These are phyloP conservation scores for Aramus guarauna DNA, from an alignment of 2,113 vertebrate genomes.

Conservation along the genomic window DNA sequence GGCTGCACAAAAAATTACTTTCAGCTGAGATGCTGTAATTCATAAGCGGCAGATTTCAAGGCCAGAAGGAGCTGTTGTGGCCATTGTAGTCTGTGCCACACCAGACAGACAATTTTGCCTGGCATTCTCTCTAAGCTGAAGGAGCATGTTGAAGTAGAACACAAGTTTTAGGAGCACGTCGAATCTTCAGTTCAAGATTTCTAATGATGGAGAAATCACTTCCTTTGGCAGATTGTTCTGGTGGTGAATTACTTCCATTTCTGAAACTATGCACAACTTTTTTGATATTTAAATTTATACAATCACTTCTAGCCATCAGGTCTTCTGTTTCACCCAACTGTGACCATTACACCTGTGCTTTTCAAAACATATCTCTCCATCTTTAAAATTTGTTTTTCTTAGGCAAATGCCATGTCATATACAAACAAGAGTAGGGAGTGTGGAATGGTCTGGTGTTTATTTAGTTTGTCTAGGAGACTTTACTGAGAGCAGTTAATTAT, in stretches of 20 bases:
- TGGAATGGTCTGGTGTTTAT: not conserved
- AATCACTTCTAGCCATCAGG: not conserved
- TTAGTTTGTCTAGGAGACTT: not conserved
- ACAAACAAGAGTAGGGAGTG: not conserved
- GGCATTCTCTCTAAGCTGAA: not conserved
- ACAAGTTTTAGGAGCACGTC: not conserved
- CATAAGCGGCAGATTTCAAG: not conserved
- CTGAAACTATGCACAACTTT: not conserved
- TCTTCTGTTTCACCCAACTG: not conserved
- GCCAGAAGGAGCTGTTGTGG: not conserved
- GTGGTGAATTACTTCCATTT: not conserved
- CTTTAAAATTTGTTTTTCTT: not conserved
- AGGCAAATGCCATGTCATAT: not conserved
- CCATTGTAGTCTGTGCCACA: not conserved
- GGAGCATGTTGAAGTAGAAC: not conserved
- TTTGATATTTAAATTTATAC: not conserved
- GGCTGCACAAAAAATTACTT: not conserved
- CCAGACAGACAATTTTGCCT: not conserved
- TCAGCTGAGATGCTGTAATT: not conserved
- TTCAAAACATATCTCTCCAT: not conserved
- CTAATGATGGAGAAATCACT: not conserved
- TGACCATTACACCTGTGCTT: not conserved
- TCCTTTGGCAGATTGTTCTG: not conserved
- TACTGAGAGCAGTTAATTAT: not conserved
- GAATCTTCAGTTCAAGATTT: not conserved